Base-by-base conservation (phyloP, 2,888 invertebrate genomes). In the Gastracanthus pulcherrimus region DNA sequence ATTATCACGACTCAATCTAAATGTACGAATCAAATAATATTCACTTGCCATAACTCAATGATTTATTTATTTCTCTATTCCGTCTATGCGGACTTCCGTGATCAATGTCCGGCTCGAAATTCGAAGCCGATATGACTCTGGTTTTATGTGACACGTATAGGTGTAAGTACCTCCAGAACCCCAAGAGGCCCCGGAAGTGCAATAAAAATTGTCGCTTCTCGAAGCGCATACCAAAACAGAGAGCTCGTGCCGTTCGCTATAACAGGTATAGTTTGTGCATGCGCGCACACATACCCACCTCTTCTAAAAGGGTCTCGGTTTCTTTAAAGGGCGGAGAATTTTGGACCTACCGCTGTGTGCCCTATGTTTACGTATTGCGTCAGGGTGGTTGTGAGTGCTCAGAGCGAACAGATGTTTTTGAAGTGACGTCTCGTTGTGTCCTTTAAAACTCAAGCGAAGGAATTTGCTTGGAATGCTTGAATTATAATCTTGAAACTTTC, bases 81-180 rank as follows among this genome's bases (percentile, higher is more conserved):
- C 19, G 38, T 58, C 58, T 19, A 19, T 26, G 26, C n/a, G 55
- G 16, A 38, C 41, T 48, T 66, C 48, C 60, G 70, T n/a, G 38
- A 70, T 77, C 70, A 60, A 23, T 38, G 55, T 16, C 26, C 69
- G 69, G 58, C 67, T 58, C 31, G 70, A 77, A 77, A 77, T 71
- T 58, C 36, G 48, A 71, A 41, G 36, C 76, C 31, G 13, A 38
- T 2, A 5, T 23, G 19, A 13, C 51, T 66, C 76, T 62, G 31
- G 29, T 45, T 69, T 76, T 60, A 64, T 76, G 51, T n/a, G 34
- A 76, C 36, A 11, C 55, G 67, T 55, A 26, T 26, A 2, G 19
- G 2, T 60, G 26, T 13, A 3, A 13, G n/a, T 16, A 62, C 34
- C 31, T 9, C 19, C 19, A 9, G 19, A n/a, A 19, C 77, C 19